Base-by-base conservation (phyloP, 2,888 invertebrate species). In the Drosophila nigritarsus region DNA sequence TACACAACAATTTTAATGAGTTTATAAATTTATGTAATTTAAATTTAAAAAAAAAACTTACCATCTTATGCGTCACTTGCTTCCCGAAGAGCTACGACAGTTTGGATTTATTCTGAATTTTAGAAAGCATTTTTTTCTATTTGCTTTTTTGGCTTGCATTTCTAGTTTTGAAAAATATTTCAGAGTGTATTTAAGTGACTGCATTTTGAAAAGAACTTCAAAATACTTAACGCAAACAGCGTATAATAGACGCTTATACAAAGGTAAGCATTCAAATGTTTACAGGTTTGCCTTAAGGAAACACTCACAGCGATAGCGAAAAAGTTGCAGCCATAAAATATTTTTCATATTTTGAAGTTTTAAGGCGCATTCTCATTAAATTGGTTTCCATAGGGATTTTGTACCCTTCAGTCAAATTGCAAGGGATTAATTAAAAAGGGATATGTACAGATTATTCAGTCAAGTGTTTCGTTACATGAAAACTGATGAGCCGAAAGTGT, bases 121-220 rank as follows among this genome's bases (percentile, higher is more conserved):
- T 1, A 3, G 3, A 11, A 13, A 7, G 13, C 11, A 3, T 11
- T 20, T 42, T n/a, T 20, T 2, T 18, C 2, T 15, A 1, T 27
- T 27, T 27, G 27, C 27, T 27, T 27, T 27, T 27, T 20, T 13
- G 1, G 38, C 34, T 15, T 36, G 18, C 40, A 40, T n/a, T 38
- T 38, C 2, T 38, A 9, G 18, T n/a, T 40, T 40, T 40, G 0
- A 4, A 20, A 2, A 20, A 20, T 15, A 24, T 4, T 15, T 20
- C 20, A 1, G 4, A 27, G 45, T 45, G 45, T 15, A 86, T 88
- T 88, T 86, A 68, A 87, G 66, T 67, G 69, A 69, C 69, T 56
- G 62, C 36, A 13, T n/a, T 50, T 66, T 34, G 53, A 66, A 71
- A 64, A 50, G 58, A 55, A 62, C 77, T 75, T 64, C 45, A 64